phyloP scores from a whole-genome alignment of 1,140 invertebrate genomes.

The Varroa destructor region DNA sequence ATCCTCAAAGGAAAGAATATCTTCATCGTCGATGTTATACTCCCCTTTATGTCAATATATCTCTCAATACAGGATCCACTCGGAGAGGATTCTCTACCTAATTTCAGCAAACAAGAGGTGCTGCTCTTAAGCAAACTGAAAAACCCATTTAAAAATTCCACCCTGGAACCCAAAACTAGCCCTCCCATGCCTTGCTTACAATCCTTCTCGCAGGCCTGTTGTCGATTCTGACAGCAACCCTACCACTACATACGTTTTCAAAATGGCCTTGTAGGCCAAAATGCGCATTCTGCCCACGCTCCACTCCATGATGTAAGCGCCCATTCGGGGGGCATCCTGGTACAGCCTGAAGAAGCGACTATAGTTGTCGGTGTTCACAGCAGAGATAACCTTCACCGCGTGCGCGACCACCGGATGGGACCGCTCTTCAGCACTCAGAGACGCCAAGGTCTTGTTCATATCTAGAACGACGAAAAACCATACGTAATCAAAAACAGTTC shows the following conservation, averaged over 20 bases:
- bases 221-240: slow-evolving; percentile 25
- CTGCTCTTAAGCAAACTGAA: slow-evolving; percentile 23
- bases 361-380: slow-evolving; percentile 81
- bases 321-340: slow-evolving; percentile 72
- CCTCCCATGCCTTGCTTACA: not conserved
- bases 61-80: slow-evolving; percentile 28
- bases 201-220: too few relatives aligned
- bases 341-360: slow-evolving; percentile 83
- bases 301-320: slow-evolving; percentile 92
- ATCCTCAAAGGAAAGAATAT: too few relatives aligned
- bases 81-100: not conserved
- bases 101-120: slow-evolving; percentile 1
- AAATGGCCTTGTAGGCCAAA: slow-evolving; percentile 69
- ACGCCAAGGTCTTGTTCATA: slow-evolving; percentile 73
- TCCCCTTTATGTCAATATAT: too few relatives aligned
- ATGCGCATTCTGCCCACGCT: slow-evolving; percentile 84
- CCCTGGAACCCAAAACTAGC: slow-evolving; percentile 26
- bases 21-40: too few relatives aligned
- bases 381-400: slow-evolving; percentile 68
- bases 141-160: not conserved
- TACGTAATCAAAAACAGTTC: too few relatives aligned
- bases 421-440: slow-evolving; percentile 60
- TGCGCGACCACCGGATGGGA: slow-evolving; percentile 68
- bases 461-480: slow-evolving; percentile 52
- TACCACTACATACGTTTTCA: slow-evolving; percentile 77